A percentile compares a stretch with the other conserved stretches of the same genome.
Conservation (phyloP, 1,140 invertebrate genomes). For the Varroa destructor region DNA sequence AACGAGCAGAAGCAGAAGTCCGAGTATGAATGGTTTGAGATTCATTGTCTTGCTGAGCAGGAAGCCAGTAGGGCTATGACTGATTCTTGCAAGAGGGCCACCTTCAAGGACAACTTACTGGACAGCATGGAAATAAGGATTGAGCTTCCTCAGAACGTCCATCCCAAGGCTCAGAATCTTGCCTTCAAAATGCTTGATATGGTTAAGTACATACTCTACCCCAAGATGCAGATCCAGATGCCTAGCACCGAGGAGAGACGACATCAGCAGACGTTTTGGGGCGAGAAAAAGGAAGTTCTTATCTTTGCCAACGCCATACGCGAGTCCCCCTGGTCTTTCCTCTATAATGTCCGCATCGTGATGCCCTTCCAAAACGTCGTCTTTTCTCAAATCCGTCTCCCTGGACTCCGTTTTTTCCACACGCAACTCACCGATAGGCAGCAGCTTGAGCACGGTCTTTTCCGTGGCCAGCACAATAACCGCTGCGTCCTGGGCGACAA, state of each 20-base stretch:
- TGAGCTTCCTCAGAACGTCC: constrained; percentile 9
- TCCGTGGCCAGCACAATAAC: neutral
- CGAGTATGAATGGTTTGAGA: constrained; percentile 12
- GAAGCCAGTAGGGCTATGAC: neutral
- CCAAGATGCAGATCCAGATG: constrained; percentile 20
- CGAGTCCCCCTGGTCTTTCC: constrained; percentile 19
- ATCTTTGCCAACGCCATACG: constrained; percentile 21
- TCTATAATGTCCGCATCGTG: constrained; percentile 9
- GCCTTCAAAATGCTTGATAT: neutral
- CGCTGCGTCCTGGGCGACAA: neutral
- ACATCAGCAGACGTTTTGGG: neutral
- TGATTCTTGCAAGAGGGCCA: constrained; percentile 20
- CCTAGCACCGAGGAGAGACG: neutral
- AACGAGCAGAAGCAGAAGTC: constrained; percentile 9
- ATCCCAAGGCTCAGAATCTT: neutral
- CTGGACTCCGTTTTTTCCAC: neutral
- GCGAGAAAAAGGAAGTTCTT: neutral
- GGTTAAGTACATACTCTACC: neutral
- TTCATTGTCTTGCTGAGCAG: constrained; percentile 17
- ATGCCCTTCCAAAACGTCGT: constrained; percentile 7
- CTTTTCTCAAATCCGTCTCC: constrained; percentile 11
- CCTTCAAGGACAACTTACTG: constrained; percentile 7
- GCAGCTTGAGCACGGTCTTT: neutral
- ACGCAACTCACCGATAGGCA: neutral
- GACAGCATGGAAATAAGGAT: constrained; percentile 10